Evolutionary conservation across 1,140 invertebrate species (phyloP), one percentile per base, ranked within the genome.

Genomic region (Apis cerana): DNA sequence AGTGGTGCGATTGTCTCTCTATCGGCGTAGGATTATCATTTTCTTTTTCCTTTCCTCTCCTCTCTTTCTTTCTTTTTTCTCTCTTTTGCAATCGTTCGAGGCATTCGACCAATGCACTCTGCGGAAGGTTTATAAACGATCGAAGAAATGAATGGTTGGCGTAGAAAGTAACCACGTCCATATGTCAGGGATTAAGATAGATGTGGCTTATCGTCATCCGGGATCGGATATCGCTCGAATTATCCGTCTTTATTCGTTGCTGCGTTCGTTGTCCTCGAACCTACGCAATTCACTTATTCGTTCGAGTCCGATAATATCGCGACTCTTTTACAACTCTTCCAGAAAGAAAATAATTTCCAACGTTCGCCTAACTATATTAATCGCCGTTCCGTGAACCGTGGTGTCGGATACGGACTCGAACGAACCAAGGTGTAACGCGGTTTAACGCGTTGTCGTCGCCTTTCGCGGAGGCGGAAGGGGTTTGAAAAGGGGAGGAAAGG

Each of bases 381-480:
- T 80, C 70, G 67, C n/a, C 13, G 15, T 33, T 27, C 54, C 17
- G 59, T 74, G 70, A 43, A 80, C 54, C 27, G 23, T 43, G 19
- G 15, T 9, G 50, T 75, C 43, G 54, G 23, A 65, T 48, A 54
- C 61, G 0, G 27, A 33, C 21, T 54, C 75, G 64, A 9, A 64
- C 50, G 27, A 50, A 50, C 50, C 33, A 75, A 56, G 9, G 61
- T 17, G 27, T 4, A 27, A 69, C 43, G 64, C 1, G 11, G 61
- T 17, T n/a, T 4, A 27, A 69, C 43, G 64, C 1, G 11, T 48
- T 23, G 13, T 19, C 8, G 59, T 50, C 74, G 48, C 48, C 15
- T 74, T 59, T 15, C 68, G 23, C 62, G 50, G 80, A 59, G 69
- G 80, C 69, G 74, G 65, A 82, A 74, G 33, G 56, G 33, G 56